Evolutionary conservation across 1,140 invertebrate species (phyloP).

Genomic region (Hirudo medicinalis): DNA sequence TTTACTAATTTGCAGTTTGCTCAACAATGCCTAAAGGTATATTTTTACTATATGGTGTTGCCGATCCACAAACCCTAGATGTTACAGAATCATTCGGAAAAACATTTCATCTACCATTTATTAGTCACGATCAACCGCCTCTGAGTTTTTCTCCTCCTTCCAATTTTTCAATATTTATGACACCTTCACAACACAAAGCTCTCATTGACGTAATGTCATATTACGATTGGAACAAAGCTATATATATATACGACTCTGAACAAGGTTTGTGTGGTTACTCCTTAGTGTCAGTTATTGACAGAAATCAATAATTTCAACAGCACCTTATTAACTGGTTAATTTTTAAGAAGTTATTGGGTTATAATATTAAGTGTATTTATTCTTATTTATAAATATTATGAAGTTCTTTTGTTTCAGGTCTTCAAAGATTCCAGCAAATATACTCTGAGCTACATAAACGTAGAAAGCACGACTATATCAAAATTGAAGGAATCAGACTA

Average conservation of each 20-base stretch:
- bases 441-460: background rate
- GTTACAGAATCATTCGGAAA: slow-evolving; percentile 10
- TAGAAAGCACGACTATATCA: background rate
- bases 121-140: background rate
- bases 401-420: background rate
- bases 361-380: no score
- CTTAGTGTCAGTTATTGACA: background rate
- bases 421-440: background rate
- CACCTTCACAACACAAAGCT: background rate
- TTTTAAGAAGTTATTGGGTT: no score
- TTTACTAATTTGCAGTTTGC: background rate
- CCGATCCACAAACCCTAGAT: slow-evolving; percentile 6
- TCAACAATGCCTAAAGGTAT: background rate
- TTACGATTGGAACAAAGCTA: background rate
- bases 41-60: slow-evolving; percentile 1
- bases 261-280: background rate
- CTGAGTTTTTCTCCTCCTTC: background rate
- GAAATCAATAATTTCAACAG: no score
- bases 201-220: background rate
- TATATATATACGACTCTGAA: slow-evolving; percentile 3
- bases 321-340: no score
- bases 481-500: background rate
- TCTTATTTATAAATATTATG: no score
- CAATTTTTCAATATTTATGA: slow-evolving; percentile 4
- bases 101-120: background rate